Percentiles rank a stretch among this genome's conserved stretches.
Evolutionary conservation across 2,888 invertebrate genomes (phyloP).

Genomic region (Metalampra italica): DNA sequence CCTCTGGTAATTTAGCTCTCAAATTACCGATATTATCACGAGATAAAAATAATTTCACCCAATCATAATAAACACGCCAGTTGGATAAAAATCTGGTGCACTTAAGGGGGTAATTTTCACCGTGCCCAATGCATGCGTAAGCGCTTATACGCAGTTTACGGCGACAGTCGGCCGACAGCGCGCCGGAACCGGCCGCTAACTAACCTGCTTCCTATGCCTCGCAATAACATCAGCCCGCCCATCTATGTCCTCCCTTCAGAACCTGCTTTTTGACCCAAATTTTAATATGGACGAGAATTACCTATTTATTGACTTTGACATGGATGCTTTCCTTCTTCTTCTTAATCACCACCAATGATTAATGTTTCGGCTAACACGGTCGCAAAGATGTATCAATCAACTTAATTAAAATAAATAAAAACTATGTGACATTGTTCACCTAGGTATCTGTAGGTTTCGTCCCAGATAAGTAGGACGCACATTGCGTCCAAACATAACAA

Average conservation of each 20-base stretch:
- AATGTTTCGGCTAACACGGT: no score
- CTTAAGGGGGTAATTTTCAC: conserved; percentile 28
- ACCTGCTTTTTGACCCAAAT: conserved; percentile 25
- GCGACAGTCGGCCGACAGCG: conserved; percentile 5
- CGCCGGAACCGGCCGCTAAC: conserved; percentile 29
- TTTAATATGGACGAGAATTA: background rate
- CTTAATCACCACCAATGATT: no score
- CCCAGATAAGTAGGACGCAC: no score
- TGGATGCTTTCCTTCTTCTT: no score
- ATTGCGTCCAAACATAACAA: no score
- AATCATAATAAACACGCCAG: conserved; percentile 17
- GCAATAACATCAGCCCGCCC: conserved; percentile 17
- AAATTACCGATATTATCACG: conserved; percentile 4
- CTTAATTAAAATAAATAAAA: no score
- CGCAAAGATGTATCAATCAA: no score
- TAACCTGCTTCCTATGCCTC: conserved; percentile 31
- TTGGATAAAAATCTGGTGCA: conserved; percentile 23
- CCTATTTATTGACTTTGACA: no score
- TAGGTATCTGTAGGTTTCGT: no score
- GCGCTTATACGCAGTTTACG: conserved; percentile 11
- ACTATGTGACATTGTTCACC: no score
- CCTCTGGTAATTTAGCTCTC: background rate
- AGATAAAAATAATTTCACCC: conserved; percentile 16
- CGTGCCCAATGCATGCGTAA: conserved; percentile 32
- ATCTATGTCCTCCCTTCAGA: conserved; percentile 19